phyloP scores from a whole-genome alignment of 1,140 invertebrate genomes.

The Drosophila willistoni region DNA sequence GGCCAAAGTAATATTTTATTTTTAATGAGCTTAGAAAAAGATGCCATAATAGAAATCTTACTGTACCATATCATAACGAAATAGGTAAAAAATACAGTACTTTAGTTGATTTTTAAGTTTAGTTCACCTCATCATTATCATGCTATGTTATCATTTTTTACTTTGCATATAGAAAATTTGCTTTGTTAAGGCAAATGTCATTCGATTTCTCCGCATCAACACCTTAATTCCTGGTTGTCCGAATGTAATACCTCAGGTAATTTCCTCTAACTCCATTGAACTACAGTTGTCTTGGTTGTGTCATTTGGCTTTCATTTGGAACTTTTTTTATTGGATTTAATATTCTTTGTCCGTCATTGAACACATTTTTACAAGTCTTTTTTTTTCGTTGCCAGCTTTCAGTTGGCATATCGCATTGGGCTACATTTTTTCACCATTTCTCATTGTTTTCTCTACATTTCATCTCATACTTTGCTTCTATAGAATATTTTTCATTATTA shows the following conservation, averaged over 20 bases:
- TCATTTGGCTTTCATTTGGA: slow-evolving; percentile 5
- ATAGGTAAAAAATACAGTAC: too few species aligned
- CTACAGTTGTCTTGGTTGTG: slow-evolving; percentile 19
- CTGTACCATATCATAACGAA: too few species aligned
- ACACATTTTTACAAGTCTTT: background rate
- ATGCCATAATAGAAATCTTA: too few species aligned
- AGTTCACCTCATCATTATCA: too few species aligned
- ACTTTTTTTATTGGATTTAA: slow-evolving; percentile 10
- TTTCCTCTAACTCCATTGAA: slow-evolving; percentile 27
- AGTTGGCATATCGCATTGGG: background rate
- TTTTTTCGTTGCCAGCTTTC: slow-evolving; percentile 9
- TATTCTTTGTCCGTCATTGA: slow-evolving; percentile 20
- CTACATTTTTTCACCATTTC: too few species aligned
- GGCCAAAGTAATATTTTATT: too few species aligned
- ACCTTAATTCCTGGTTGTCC: slow-evolving; percentile 6
- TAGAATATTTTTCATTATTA: slow-evolving; percentile 54
- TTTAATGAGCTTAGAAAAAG: too few species aligned
- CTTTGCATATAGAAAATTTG: background rate
- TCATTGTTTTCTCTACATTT: background rate
- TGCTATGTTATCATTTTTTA: too few species aligned
- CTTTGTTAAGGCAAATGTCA: background rate
- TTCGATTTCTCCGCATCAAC: background rate
- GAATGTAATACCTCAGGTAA: slow-evolving; percentile 33
- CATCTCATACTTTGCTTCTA: slow-evolving; percentile 18
- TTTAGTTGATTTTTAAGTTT: too few species aligned